These are phyloP conservation scores for Ambastaia sidthimunki DNA, from an alignment of 2,797 vertebrate genomes.

Conservation along the genomic window DNA sequence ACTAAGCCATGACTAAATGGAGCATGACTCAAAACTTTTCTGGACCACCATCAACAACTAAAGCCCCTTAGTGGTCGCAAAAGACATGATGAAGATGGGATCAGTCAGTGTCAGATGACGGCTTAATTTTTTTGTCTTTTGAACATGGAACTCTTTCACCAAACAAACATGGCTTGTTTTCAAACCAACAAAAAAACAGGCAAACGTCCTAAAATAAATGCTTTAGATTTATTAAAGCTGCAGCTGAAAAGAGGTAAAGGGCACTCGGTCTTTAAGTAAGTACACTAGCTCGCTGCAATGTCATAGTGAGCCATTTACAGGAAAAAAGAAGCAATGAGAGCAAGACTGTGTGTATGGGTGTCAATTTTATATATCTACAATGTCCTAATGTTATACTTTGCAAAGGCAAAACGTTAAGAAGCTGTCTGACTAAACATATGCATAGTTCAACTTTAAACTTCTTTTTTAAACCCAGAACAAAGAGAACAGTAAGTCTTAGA, in stretches of 20 bases:
- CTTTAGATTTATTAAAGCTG: neutral
- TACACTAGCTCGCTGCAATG: neutral
- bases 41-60: conserved; percentile 17
- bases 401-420: neutral
- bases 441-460: neutral
- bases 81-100: neutral
- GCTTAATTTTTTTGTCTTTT: neutral
- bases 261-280: conserved; percentile 31
- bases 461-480: neutral
- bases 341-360: neutral
- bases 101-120: neutral
- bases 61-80: neutral
- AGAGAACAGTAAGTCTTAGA: neutral
- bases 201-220: neutral
- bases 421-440: neutral
- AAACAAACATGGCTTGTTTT: conserved; percentile 5
- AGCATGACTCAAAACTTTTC: conserved; percentile 30
- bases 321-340: conserved; percentile 17
- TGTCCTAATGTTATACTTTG: neutral
- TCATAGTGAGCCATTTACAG: conserved; percentile 19
- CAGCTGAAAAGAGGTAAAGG: conserved; percentile 24
- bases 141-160: neutral
- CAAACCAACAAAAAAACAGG: neutral
- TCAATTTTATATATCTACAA: conserved; percentile 1
- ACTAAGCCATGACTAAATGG: conserved; percentile 44